Percentiles rank a stretch among this genome's conserved stretches.
These are phyloP conservation scores for Rallus limicola DNA, from an alignment of 2,113 vertebrate species.

Conservation along the genomic window DNA sequence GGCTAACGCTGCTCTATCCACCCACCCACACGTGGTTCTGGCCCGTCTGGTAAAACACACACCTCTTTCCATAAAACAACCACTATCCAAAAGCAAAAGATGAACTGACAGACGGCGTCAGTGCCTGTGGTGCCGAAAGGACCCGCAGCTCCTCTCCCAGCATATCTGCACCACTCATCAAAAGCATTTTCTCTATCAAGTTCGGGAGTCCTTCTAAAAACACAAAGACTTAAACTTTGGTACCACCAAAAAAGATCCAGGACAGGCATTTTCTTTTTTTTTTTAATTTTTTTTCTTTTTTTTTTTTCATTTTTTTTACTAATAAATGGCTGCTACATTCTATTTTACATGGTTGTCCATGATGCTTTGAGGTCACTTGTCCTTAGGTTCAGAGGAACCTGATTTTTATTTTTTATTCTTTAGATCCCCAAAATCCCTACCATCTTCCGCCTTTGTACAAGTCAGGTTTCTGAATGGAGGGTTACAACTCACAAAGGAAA, in stretches of 20 bases:
- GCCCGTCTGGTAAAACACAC: constrained; percentile 9
- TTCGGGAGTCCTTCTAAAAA: constrained; percentile 73
- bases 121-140: neutral
- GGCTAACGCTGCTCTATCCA: constrained; percentile 52
- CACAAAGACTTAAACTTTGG: constrained; percentile 81
- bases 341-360: constrained; percentile 79
- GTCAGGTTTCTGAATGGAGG: constrained; percentile 63
- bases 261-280: constrained; percentile 68
- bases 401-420: constrained; percentile 47
- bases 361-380: constrained; percentile 80
- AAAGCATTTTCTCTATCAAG: constrained; percentile 60
- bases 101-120: constrained; percentile 10
- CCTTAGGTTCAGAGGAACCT: constrained; percentile 72
- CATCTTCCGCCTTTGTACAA: constrained; percentile 69
- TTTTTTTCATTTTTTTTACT: constrained; percentile 65
- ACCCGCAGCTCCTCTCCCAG: neutral
- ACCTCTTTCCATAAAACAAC: constrained; percentile 35
- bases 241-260: constrained; percentile 77
- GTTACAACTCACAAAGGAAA: constrained; percentile 70
- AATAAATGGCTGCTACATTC: constrained; percentile 76
- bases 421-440: constrained; percentile 70
- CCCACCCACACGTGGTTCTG: neutral
- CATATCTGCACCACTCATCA: constrained; percentile 8
- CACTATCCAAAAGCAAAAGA: constrained; percentile 55
- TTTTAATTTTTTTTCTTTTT: constrained; percentile 38